A percentile compares a stretch with the other conserved stretches of the same genome.
These are phyloP conservation scores for Rostratula benghalensis DNA, from an alignment of 2,113 vertebrate genomes.

Conservation along the genomic window DNA sequence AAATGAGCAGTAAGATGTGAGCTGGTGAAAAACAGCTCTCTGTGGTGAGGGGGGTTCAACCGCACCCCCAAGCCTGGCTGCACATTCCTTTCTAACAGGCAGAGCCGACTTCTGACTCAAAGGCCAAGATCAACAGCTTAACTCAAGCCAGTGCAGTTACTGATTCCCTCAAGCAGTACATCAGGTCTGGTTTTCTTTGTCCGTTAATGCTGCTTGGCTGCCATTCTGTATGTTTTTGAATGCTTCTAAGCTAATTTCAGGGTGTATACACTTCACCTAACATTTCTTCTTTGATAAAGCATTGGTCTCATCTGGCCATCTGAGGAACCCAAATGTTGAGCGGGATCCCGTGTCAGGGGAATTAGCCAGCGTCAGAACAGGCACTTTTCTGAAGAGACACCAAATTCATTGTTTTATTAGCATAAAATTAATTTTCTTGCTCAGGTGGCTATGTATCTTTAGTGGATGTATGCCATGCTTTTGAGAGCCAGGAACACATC, in stretches of 20 bases:
- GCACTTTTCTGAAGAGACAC: background rate
- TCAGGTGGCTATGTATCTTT: background rate
- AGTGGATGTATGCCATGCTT: background rate
- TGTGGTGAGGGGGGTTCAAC: background rate
- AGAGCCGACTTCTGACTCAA: background rate
- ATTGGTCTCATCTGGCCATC: background rate
- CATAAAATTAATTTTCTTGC: background rate
- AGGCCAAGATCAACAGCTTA: background rate
- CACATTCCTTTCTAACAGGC: background rate
- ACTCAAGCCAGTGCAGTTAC: background rate
- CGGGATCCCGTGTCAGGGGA: background rate
- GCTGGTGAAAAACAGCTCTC: background rate
- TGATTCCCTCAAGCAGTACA: background rate
- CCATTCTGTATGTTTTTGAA: background rate
- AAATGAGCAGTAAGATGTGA: background rate
- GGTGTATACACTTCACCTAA: background rate
- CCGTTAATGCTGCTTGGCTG: background rate
- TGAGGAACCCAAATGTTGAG: background rate
- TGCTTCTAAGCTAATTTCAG: background rate
- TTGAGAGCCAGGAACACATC: background rate
- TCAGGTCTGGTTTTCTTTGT: background rate
- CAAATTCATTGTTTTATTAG: background rate
- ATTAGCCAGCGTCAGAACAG: background rate
- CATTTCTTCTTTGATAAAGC: background rate
- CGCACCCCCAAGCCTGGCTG: background rate